Evolutionary conservation across 2,888 invertebrate genomes (phyloP).

Genomic region (Thymelicus lineola): DNA sequence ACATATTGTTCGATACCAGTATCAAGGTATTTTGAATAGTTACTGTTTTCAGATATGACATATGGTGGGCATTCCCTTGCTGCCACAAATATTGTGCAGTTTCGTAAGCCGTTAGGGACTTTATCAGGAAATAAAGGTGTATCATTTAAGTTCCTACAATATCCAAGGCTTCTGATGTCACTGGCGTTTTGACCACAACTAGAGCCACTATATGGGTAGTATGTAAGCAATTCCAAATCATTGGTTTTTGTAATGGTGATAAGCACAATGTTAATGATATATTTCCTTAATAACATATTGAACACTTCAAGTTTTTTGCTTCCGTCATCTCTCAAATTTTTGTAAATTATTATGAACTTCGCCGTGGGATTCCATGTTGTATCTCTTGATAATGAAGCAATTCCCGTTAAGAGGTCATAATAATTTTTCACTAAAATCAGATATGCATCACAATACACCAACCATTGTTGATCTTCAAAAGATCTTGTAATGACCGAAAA

Average conservation of each 20-base stretch:
- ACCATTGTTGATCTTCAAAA: conserved; percentile 45
- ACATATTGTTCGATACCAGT: conserved; percentile 63
- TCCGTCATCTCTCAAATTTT: conserved; percentile 40
- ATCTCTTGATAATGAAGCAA: conserved; percentile 52
- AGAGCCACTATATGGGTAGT: conserved; percentile 14
- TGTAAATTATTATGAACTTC: conserved; percentile 47
- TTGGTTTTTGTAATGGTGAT: conserved; percentile 43
- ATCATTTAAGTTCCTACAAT: conserved; percentile 7
- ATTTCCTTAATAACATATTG: conserved; percentile 43
- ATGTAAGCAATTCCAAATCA: conserved; percentile 16
- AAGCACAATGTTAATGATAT: conserved; percentile 55
- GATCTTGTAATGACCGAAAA: conserved; percentile 9
- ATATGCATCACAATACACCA: conserved; percentile 53
- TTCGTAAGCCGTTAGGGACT: conserved; percentile 7
- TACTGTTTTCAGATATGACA: conserved; percentile 49
- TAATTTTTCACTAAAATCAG: conserved; percentile 52
- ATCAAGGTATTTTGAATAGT: conserved; percentile 48
- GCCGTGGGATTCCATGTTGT: conserved; percentile 42
- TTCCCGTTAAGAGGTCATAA: conserved; percentile 47
- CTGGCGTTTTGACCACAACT: conserved; percentile 18
- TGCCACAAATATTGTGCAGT: conserved; percentile 23
- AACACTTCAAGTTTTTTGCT: conserved; percentile 50
- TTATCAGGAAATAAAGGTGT: conserved; percentile 21
- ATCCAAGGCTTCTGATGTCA: conserved; percentile 23
- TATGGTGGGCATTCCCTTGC: conserved; percentile 19